phyloP scores from a whole-genome alignment of 2,113 vertebrate genomes.

The Herpetotheres cachinnans region DNA sequence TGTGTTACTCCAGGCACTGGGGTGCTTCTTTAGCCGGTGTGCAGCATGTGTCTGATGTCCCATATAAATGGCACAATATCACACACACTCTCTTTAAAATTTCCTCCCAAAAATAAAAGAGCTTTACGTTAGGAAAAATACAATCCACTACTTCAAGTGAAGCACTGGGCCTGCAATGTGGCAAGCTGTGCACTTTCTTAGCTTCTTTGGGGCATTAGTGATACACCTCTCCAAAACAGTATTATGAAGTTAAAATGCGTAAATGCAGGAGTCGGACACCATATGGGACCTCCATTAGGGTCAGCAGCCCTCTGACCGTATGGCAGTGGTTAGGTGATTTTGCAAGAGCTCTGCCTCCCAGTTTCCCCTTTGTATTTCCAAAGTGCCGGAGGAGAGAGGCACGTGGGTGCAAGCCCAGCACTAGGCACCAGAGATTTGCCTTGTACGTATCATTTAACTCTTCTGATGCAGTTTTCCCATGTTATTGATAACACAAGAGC shows the following conservation, averaged over 20 bases:
- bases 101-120: background rate
- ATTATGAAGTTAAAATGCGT: background rate
- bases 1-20: background rate
- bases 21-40: background rate
- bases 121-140: background rate
- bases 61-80: background rate
- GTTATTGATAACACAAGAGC: background rate
- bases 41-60: background rate
- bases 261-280: background rate
- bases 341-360: background rate
- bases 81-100: background rate
- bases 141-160: fast-evolving
- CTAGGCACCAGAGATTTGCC: background rate
- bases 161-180: background rate
- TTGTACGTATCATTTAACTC: background rate
- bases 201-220: background rate
- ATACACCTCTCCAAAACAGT: background rate
- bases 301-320: background rate
- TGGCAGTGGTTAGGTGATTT: background rate
- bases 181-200: background rate
- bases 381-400: background rate
- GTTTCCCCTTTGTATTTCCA: background rate
- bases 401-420: background rate
- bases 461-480: background rate
- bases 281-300: background rate